These are phyloP conservation scores for Caradrina clavipalpis DNA, from an alignment of 2,888 invertebrate species.

Conservation along the genomic window DNA sequence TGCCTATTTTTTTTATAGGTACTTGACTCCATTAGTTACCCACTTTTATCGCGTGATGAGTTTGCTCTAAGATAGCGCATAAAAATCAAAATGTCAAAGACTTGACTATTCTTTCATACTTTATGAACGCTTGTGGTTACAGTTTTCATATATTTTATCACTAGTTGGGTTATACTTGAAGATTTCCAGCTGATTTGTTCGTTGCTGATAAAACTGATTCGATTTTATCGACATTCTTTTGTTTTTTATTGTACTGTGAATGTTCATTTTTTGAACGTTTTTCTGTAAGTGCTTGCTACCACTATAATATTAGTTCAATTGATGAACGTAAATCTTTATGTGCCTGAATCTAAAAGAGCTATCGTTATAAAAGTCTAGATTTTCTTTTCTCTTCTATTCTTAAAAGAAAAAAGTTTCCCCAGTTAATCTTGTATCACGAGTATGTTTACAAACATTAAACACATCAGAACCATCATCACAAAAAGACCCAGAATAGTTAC, in stretches of 20 bases:
- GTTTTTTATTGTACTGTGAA: slow-evolving; percentile 34
- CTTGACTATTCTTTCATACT: slow-evolving; percentile 13
- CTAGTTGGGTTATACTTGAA: slow-evolving; percentile 23
- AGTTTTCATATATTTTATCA: slow-evolving; percentile 41
- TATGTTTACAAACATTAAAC: too few relatives aligned
- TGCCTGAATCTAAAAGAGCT: background rate
- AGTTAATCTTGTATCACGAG: too few relatives aligned
- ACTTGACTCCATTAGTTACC: too few relatives aligned
- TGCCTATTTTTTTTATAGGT: too few relatives aligned
- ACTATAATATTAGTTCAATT: background rate
- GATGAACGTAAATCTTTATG: background rate
- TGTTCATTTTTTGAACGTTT: background rate
- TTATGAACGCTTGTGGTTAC: slow-evolving; percentile 25
- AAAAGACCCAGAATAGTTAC: too few relatives aligned
- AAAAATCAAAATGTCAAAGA: slow-evolving; percentile 31
- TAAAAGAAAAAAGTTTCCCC: too few relatives aligned
- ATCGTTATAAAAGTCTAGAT: background rate
- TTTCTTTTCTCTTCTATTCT: too few relatives aligned
- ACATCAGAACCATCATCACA: too few relatives aligned
- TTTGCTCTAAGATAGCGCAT: slow-evolving; percentile 25
- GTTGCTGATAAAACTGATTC: slow-evolving; percentile 27
- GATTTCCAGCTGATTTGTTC: slow-evolving; percentile 45
- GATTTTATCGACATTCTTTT: slow-evolving; percentile 41
- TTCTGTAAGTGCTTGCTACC: background rate
- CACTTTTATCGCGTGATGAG: background rate